phyloP scores from a whole-genome alignment of 2,888 invertebrate genomes.

The Ganaspis brasiliensis region DNA sequence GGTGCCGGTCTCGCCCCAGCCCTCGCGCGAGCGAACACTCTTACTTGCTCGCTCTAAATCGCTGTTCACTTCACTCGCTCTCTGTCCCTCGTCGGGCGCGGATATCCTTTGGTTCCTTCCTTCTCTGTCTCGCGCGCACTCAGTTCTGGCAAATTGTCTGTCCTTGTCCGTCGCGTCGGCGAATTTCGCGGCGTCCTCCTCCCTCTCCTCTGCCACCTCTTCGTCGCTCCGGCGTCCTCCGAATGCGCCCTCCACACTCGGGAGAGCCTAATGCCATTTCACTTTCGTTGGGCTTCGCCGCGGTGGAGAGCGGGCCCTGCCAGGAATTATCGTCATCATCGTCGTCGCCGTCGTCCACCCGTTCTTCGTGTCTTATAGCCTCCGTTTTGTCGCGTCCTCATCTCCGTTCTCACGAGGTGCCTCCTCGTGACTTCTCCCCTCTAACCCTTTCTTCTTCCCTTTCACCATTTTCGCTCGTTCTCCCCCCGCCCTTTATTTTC shows the following conservation, averaged over 20 bases:
- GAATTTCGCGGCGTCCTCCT: constrained; percentile 75
- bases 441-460: constrained; percentile 63
- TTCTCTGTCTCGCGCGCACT: constrained; percentile 53
- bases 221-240: constrained; percentile 68
- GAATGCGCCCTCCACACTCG: constrained; percentile 74
- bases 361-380: constrained; percentile 57
- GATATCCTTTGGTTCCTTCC: constrained; percentile 59
- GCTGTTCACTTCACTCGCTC: constrained; percentile 45
- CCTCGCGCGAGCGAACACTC: constrained; percentile 51
- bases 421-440: constrained; percentile 51
- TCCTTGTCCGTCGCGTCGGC: constrained; percentile 75
- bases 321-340: constrained; percentile 74
- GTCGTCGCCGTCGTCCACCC: constrained; percentile 50
- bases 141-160: constrained; percentile 63
- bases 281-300: constrained; percentile 80
- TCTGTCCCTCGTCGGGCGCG: constrained; percentile 51
- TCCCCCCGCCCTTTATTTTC: constrained; percentile 48
- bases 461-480: constrained; percentile 57
- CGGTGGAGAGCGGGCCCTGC: constrained; percentile 77
- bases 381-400: constrained; percentile 49
- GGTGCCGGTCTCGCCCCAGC: constrained; percentile 56
- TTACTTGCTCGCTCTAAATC: constrained; percentile 39
- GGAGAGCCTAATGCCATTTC: constrained; percentile 79
- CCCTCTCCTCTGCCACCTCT: constrained; percentile 61
- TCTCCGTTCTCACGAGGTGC: constrained; percentile 54